These are phyloP conservation scores for Thereva nobilitata DNA, from an alignment of 2,888 invertebrate genomes.

Conservation along the genomic window DNA sequence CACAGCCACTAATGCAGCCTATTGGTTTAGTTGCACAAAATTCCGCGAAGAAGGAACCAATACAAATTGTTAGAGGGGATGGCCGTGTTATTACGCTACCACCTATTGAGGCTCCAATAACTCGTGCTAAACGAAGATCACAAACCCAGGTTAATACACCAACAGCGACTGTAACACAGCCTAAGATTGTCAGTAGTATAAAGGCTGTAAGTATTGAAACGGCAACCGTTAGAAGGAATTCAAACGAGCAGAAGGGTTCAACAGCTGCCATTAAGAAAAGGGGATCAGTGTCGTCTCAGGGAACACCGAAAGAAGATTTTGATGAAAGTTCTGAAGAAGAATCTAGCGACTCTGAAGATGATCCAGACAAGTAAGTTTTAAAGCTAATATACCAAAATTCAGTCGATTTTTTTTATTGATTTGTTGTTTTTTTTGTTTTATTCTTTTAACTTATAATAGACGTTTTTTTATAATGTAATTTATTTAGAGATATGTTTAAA, in stretches of 20 bases:
- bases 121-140: slow-evolving; percentile 71
- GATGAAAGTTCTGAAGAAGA: slow-evolving; percentile 37
- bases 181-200: slow-evolving; percentile 37
- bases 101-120: slow-evolving; percentile 82
- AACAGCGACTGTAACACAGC: slow-evolving; percentile 13
- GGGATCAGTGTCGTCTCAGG: slow-evolving; percentile 33
- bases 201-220: slow-evolving; percentile 4
- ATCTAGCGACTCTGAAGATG: slow-evolving; percentile 81
- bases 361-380: slow-evolving; percentile 73
- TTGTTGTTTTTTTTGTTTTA: background rate
- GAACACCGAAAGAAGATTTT: slow-evolving; percentile 18
- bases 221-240: slow-evolving; percentile 8
- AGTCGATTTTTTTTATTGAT: background rate
- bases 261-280: slow-evolving; percentile 31
- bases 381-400: background rate
- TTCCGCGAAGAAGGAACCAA: slow-evolving; percentile 61
- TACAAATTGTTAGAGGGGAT: slow-evolving; percentile 74
- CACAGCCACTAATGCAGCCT: background rate
- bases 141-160: slow-evolving; percentile 51
- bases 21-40: background rate
- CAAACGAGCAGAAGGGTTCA: slow-evolving; percentile 12
- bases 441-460: background rate
- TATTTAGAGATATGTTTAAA: too few relatives aligned
- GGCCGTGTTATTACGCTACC: slow-evolving; percentile 78
- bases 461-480: too few relatives aligned